Evolutionary conservation across 2,113 vertebrate species (phyloP), one percentile per base, ranked within the genome.

Genomic region (Boulengeromyrus knoepffleri): DNA sequence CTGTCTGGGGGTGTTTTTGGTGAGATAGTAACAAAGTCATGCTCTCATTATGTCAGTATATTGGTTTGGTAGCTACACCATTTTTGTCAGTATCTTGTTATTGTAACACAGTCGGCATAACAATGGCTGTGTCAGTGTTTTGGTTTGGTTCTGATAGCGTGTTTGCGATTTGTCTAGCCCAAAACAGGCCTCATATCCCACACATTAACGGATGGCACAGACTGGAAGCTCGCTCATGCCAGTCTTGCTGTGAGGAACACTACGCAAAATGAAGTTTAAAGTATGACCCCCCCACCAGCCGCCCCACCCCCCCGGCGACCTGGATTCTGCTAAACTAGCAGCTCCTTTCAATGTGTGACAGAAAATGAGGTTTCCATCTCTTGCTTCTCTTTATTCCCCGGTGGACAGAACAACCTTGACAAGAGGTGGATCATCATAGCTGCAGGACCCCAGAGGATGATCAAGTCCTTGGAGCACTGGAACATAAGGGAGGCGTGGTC

Each of bases 311-410:
- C 50, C 8, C 47, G 2, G 49, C 36, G 86, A 56, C 86, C 86
- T 39, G 86, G 50, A 52, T 87, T 87, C 86, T 50, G 31, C 86
- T 36, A 87, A 53, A 53, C 86, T 53, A 31, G 21, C 49, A 31
- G 31, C 50, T 56, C 86, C 31, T 87, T 56, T 87, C 27, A 87
- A 87, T 53, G 50, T 87, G 50, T 87, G 49, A 87, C 50, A 87
- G 86, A 21, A 85, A 87, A 52, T 87, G 49, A 87, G 86, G 50
- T 87, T 87, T 87, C 50, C 86, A 87, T 87, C 52, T 87, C 31
- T 87, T 49, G 13, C 50, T 27, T 21, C 17, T 50, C n/a, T 87
- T 53, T 53, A 58, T 36, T 87, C 86, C 50, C 86, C 8, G 31
- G 15, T 87, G 86, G 52, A 58, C 50, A 21, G 86, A 87, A 87